Evolutionary conservation across 2,888 invertebrate species (phyloP), one percentile per base, ranked within the genome.

Genomic region (Phania funesta): DNA sequence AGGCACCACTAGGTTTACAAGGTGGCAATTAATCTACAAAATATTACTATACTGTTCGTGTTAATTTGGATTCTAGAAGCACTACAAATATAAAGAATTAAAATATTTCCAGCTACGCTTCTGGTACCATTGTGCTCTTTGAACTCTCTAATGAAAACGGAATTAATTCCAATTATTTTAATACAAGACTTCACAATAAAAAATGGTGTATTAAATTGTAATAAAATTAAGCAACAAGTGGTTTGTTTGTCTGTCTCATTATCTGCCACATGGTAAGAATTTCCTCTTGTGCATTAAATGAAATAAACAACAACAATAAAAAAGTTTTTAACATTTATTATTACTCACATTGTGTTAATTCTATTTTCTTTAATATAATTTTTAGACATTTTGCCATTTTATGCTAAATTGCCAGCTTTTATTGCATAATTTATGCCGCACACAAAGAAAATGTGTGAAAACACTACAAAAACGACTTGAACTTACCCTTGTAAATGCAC

Each of bases 361-460:
- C 38, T 65, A 48, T 75, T 74, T 48, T 26, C 22, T 48, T 67
- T 58, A 48, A 67, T 41, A 50, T 11, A 58, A 38, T 38, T 68
- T 32, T 24, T 35, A 32, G 9, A 44, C 32, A 41, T 48, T 78
- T 64, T 50, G 38, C 22, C 35, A 67, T 71, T 78, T 71, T 38
- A 48, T 50, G 56, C 64, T 78, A 71, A 71, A 78, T 71, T 78
- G 78, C 56, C 78, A 78, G 64, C 48, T 87, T 87, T n/a, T 86
- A 87, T 88, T 87, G 87, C 86, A 83, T 86, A 88, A 87, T 87
- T 88, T 87, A 87, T 87, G 85, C 88, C 84, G 75, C 67, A 84
- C 83, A 75, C 84, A 84, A 81, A 82, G 83, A 84, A 85, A 80
- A 86, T 84, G 84, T 84, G 83, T 67, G 71, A 65, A 71, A 74